These are phyloP conservation scores for Gallinago paraguaiae DNA, from an alignment of 2,113 vertebrate genomes.

Conservation along the genomic window DNA sequence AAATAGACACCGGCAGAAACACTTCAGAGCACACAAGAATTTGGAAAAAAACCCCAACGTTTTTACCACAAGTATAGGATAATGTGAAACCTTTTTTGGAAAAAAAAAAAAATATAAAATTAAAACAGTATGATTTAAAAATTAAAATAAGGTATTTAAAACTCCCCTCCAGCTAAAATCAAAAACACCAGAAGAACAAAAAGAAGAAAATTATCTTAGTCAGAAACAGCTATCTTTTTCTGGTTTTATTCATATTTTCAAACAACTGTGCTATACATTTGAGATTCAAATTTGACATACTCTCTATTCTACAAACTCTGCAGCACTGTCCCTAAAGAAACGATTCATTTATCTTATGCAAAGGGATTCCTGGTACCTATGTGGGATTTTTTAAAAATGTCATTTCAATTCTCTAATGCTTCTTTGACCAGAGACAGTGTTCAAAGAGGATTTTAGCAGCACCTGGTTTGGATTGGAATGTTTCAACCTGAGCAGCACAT, in stretches of 20 bases:
- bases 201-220: background rate
- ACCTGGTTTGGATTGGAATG: background rate
- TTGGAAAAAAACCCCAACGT: background rate
- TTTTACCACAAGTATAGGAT: background rate
- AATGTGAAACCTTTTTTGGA: background rate
- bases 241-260: background rate
- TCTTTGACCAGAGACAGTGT: slow-evolving; percentile 44
- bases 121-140: background rate
- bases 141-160: background rate
- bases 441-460: slow-evolving; percentile 41
- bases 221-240: background rate
- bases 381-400: slow-evolving; percentile 60
- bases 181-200: background rate
- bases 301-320: background rate
- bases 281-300: background rate
- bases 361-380: slow-evolving; percentile 20
- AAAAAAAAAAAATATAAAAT: background rate
- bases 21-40: background rate
- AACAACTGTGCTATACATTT: background rate
- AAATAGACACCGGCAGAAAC: background rate
- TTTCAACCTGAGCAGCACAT: background rate
- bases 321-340: background rate
- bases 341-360: background rate
- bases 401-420: slow-evolving; percentile 56
- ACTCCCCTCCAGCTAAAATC: background rate